Conservation (phyloP, 2,113 vertebrate genomes). For the Eulacestoma nigropectus region DNA sequence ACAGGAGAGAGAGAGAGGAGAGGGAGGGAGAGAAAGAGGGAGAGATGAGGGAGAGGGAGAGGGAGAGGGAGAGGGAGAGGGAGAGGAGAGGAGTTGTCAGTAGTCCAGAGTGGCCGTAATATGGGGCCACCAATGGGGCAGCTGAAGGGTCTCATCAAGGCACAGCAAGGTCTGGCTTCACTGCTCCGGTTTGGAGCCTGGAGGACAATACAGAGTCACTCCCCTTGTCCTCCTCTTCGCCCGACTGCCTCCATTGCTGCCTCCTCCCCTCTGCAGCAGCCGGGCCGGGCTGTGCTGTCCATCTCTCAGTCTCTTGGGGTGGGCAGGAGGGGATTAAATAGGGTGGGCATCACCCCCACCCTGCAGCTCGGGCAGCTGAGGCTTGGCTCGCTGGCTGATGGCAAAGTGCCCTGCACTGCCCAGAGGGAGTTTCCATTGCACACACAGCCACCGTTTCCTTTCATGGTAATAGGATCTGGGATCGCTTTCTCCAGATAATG, state of each 20-base stretch:
- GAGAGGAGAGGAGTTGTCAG: background rate
- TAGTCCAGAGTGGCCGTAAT: background rate
- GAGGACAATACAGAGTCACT: background rate
- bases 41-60: background rate
- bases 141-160: background rate
- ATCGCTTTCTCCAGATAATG: background rate
- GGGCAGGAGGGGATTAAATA: background rate
- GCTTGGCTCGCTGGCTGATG: background rate
- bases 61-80: background rate
- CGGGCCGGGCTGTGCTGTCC: rapidly evolving
- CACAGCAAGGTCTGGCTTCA: background rate
- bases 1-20: too few species aligned
- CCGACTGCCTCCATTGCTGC: rapidly evolving
- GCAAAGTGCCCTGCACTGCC: background rate
- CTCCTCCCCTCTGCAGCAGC: background rate
- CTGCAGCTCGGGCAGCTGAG: background rate
- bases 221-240: rapidly evolving
- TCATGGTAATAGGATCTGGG: background rate
- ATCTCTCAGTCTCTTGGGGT: background rate
- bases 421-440: background rate
- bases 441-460: background rate
- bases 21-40: too few species aligned
- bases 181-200: background rate
- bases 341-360: background rate
- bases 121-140: rapidly evolving